Conservation (phyloP, 1,140 invertebrate genomes). For the Wasmannia auropunctata region DNA sequence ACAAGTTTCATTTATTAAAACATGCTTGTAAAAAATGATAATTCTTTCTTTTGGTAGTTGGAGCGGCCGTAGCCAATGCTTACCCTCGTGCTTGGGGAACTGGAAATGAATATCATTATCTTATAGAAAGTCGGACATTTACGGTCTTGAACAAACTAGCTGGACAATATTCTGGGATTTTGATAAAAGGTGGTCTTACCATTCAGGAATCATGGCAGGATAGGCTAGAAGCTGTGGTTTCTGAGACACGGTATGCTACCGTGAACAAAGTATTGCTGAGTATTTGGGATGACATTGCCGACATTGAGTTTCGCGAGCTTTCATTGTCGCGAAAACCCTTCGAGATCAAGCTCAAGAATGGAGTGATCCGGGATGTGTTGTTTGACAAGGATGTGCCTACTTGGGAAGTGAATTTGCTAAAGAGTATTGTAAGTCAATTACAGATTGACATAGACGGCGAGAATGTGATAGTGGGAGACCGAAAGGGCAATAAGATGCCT, state of each 20-base stretch:
- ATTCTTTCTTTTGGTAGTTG: constrained; percentile 20
- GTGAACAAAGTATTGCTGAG: constrained; percentile 84
- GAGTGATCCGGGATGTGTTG: constrained; percentile 86
- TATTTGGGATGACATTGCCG: constrained; percentile 80
- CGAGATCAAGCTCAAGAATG: constrained; percentile 86
- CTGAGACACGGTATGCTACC: constrained; percentile 85
- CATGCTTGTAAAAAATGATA: not conserved
- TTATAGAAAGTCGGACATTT: constrained; percentile 86
- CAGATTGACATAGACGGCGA: constrained; percentile 87
- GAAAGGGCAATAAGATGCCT: too few relatives aligned
- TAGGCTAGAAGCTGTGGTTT: constrained; percentile 84
- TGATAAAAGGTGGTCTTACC: constrained; percentile 82
- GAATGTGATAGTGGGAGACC: constrained; percentile 82
- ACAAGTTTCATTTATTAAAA: constrained; percentile 1
- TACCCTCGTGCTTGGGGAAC: constrained; percentile 85
- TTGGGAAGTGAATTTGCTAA: constrained; percentile 89
- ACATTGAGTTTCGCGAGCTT: constrained; percentile 82
- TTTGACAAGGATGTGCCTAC: constrained; percentile 85
- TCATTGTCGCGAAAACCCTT: constrained; percentile 86
- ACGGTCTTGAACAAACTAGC: constrained; percentile 85
- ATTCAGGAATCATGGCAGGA: constrained; percentile 85
- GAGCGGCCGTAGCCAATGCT: constrained; percentile 51
- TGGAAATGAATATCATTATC: constrained; percentile 87
- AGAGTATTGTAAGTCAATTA: constrained; percentile 88
- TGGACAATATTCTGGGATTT: constrained; percentile 77